Evolutionary conservation across 2,797 vertebrate species (phyloP), one percentile per base, ranked within the genome.

Genomic region (Scarus forsteni): DNA sequence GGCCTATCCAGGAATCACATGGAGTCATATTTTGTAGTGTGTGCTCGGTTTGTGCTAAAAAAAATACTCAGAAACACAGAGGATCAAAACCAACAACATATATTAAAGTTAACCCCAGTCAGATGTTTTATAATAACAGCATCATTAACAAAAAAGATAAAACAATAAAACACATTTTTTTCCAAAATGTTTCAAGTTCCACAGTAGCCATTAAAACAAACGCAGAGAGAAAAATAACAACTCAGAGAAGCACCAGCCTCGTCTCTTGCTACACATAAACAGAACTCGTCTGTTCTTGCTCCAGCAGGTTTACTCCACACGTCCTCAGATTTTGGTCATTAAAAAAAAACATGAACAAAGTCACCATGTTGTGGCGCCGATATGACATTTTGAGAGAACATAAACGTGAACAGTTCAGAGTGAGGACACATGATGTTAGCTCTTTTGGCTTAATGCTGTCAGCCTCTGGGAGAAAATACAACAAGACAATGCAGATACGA

Each of bases 51-150:
- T 16, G 16, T 13, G 14, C 51, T 42, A 10, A 19, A 76, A 85
- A 78, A 89, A 89, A 80, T 48, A 89, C 82, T 64, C 64, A 16
- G 60, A 86, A 74, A 84, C 86, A 85, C 70, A 73, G 64, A 85
- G 27, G 70, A 59, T 92, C 68, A 92, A 94, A 93, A 92, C 85
- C 92, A 93, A 90, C 58, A 19, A 90, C 91, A 91, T 92, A 88
- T 92, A 93, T 92, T 94, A 92, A 94, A 94, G 92, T 91, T 86
- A 89, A 93, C 88, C 91, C 91, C 90, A 77, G 85, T 93, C 86
- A 91, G 80, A 93, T 91, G 81, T 91, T 89, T 92, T 84, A 90
- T 88, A 91, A 92, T 92, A 91, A 90, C 90, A 93, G 88, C 91
- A 93, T 93, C 85, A 88, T 85, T 83, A 87, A 91, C 86, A 89